Conservation (phyloP, 2,888 invertebrate species). For the Criorhina ranunculi region DNA sequence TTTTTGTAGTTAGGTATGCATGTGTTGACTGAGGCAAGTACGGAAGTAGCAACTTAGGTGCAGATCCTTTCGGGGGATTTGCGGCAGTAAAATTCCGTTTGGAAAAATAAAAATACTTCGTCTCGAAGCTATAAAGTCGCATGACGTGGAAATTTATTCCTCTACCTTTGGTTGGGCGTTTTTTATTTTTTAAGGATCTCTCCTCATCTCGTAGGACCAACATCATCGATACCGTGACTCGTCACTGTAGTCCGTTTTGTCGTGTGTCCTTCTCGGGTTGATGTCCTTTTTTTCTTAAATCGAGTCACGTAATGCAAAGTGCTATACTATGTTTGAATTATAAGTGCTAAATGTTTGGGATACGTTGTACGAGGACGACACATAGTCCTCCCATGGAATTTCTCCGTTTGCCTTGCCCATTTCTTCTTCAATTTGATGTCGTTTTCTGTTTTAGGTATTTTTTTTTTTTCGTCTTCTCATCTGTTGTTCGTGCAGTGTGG, state of each 20-base stretch:
- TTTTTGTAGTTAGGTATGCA: slow-evolving; percentile 20
- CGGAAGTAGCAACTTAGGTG: slow-evolving; percentile 55
- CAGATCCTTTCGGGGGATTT: slow-evolving; percentile 46
- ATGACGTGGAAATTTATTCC: slow-evolving; percentile 63
- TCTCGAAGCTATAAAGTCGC: slow-evolving; percentile 38
- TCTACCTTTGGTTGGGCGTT: slow-evolving; percentile 27
- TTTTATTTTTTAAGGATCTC: slow-evolving; percentile 43
- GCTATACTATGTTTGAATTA: slow-evolving; percentile 79
- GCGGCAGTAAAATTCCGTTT: slow-evolving; percentile 57
- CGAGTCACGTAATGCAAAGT: slow-evolving; percentile 79
- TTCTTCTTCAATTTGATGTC: slow-evolving; percentile 61
- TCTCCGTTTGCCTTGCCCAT: slow-evolving; percentile 36
- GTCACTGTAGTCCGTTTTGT: slow-evolving; percentile 47
- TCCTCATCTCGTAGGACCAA: slow-evolving; percentile 54
- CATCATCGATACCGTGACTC: slow-evolving; percentile 69
- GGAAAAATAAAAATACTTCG: slow-evolving; percentile 9
- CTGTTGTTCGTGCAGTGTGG: slow-evolving; percentile 49
- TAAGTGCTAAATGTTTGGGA: slow-evolving; percentile 77
- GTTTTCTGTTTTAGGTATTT: slow-evolving; percentile 36
- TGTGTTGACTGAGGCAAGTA: slow-evolving; percentile 1
- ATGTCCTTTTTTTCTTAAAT: slow-evolving; percentile 58
- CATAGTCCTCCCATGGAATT: slow-evolving; percentile 34
- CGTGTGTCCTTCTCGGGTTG: slow-evolving; percentile 35
- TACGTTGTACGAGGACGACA: slow-evolving; percentile 38
- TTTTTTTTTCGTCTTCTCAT: slow-evolving; percentile 23